Evolutionary conservation across 2,113 vertebrate species (phyloP).

Genomic region (Tauraco erythrolophus): DNA sequence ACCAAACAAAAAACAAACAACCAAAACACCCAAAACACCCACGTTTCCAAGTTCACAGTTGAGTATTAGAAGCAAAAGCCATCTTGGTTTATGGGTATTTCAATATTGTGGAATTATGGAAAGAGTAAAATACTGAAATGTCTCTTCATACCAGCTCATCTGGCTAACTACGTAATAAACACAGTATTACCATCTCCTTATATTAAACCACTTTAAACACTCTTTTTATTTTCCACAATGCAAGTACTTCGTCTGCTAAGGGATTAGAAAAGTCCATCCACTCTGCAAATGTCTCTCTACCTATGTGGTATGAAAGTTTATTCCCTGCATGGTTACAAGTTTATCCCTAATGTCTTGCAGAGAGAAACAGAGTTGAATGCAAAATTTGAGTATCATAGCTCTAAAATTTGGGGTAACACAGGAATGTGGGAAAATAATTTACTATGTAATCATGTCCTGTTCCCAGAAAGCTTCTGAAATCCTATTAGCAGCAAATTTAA

Average conservation of each 20-base stretch:
- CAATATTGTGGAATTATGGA: neutral
- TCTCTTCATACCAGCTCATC: neutral
- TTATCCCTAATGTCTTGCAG: neutral
- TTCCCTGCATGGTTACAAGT: neutral
- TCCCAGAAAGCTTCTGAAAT: neutral
- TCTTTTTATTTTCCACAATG: neutral
- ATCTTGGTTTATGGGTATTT: neutral
- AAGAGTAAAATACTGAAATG: neutral
- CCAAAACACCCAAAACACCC: neutral
- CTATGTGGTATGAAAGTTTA: neutral
- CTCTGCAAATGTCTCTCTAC: neutral
- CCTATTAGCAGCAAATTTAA: neutral
- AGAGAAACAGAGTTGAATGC: neutral
- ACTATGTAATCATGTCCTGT: neutral
- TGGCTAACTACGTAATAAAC: neutral
- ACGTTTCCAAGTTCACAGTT: neutral
- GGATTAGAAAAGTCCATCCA: neutral
- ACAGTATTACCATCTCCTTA: neutral
- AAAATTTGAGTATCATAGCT: neutral
- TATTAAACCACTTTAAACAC: neutral
- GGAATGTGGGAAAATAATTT: neutral
- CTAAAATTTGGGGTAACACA: neutral
- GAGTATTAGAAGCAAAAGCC: neutral
- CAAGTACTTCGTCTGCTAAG: neutral
- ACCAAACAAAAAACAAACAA: neutral